phyloP scores from a whole-genome alignment of 1,140 invertebrate genomes.

The Trichonephila clavipes region DNA sequence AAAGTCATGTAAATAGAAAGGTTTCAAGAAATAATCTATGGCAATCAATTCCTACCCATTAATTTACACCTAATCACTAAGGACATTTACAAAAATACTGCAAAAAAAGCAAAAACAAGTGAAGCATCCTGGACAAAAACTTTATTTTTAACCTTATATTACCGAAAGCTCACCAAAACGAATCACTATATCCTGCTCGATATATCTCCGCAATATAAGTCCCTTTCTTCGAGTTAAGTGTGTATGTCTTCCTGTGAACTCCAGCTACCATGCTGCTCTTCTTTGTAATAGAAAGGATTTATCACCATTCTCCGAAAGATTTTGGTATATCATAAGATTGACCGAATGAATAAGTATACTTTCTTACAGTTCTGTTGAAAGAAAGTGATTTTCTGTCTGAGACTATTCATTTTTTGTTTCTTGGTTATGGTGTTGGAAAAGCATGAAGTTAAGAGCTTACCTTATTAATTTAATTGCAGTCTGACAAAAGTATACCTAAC shows the following conservation, averaged over 20 bases:
- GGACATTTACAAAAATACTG: not conserved
- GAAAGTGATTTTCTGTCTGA: not conserved
- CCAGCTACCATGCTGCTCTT: not conserved
- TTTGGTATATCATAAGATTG: not conserved
- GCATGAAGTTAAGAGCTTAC: not conserved
- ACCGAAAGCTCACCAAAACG: not conserved
- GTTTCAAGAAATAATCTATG: too few relatives aligned
- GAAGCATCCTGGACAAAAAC: not conserved
- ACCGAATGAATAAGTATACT: not conserved
- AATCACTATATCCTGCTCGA: not conserved
- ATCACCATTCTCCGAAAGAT: not conserved
- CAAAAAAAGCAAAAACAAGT: not conserved
- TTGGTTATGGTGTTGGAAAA: not conserved
- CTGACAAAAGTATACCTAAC: too few relatives aligned
- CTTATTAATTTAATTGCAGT: too few relatives aligned
- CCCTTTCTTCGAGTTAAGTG: slow-evolving; percentile 4
- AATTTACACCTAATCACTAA: too few relatives aligned
- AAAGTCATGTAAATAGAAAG: too few relatives aligned
- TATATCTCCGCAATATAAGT: not conserved
- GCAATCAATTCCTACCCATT: too few relatives aligned
- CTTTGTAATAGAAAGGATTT: slow-evolving; percentile 23
- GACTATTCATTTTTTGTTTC: not conserved
- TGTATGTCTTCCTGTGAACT: not conserved
- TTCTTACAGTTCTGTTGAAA: not conserved
- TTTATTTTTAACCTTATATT: not conserved